phyloP scores from a whole-genome alignment of 2,797 vertebrate genomes.

The Meda fulgida region DNA sequence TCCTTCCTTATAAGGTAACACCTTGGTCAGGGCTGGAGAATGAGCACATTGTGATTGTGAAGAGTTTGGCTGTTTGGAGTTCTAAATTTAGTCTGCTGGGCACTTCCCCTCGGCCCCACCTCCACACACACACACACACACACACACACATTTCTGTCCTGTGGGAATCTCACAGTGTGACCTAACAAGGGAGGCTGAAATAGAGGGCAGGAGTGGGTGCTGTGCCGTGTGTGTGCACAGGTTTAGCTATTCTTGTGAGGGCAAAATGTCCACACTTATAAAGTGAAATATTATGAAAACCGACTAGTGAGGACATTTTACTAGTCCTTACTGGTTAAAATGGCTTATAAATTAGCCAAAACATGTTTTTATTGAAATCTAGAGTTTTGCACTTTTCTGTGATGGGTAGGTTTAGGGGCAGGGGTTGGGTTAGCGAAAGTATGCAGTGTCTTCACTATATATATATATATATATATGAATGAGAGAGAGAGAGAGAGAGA shows the following conservation, averaged over 20 bases:
- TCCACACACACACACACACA: neutral
- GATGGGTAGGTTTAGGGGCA: neutral
- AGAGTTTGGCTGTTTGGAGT: conserved; percentile 53
- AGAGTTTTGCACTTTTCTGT: neutral
- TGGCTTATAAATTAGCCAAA: neutral
- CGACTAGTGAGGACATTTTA: neutral
- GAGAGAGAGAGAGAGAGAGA: too few relatives aligned
- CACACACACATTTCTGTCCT: neutral
- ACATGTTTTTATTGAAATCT: neutral
- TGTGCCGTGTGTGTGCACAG: neutral
- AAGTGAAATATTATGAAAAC: neutral
- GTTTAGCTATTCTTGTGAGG: neutral
- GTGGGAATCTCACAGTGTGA: conserved; percentile 20
- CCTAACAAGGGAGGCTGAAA: conserved; percentile 27
- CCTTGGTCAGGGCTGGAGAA: conserved; percentile 65
- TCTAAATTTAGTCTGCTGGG: conserved; percentile 74
- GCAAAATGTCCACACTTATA: neutral
- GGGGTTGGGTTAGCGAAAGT: neutral
- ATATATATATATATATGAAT: too few relatives aligned
- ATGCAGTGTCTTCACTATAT: too few relatives aligned
- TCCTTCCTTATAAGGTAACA: conserved; percentile 81
- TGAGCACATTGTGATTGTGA: conserved; percentile 59
- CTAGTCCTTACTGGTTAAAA: neutral
- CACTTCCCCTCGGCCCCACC: conserved; percentile 19
- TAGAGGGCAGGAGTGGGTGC: conserved; percentile 12